A percentile compares a stretch with the other conserved stretches of the same genome.
These are phyloP conservation scores for Anableps anableps DNA, from an alignment of 2,797 vertebrate genomes.

Conservation along the genomic window DNA sequence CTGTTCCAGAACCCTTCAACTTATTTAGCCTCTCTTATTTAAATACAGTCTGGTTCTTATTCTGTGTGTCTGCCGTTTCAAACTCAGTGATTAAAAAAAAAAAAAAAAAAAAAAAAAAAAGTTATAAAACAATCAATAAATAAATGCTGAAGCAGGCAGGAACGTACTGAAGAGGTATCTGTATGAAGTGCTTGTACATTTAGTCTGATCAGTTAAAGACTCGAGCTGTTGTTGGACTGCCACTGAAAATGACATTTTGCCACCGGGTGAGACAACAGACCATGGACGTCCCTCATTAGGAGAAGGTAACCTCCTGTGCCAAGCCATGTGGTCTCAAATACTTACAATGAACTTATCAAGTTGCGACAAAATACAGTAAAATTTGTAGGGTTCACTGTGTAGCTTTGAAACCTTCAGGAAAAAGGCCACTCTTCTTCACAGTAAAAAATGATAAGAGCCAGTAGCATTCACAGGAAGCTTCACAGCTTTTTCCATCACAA, in stretches of 20 bases:
- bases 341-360: conserved; percentile 19
- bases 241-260: conserved; percentile 44
- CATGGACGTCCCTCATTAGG: background rate
- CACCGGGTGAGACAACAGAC: conserved; percentile 28
- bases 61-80: conserved; percentile 39
- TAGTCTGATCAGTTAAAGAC: conserved; percentile 49
- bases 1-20: conserved; percentile 28
- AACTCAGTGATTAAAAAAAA: conserved; percentile 36
- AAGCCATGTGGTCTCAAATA: conserved; percentile 43
- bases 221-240: conserved; percentile 60
- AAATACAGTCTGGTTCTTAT: conserved; percentile 20
- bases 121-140: conserved; percentile 63
- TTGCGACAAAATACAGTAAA: conserved; percentile 21
- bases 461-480: conserved; percentile 33
- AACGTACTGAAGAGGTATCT: conserved; percentile 73
- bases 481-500: conserved; percentile 51
- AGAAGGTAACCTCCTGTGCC: conserved; percentile 27
- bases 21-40: conserved; percentile 7
- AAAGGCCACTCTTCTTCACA: conserved; percentile 36
- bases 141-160: conserved; percentile 74
- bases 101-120: conserved; percentile 37
- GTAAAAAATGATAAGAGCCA: conserved; percentile 23
- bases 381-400: conserved; percentile 12
- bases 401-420: conserved; percentile 11
- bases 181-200: conserved; percentile 80